Base-by-base conservation (phyloP, 2,888 invertebrate species). In the Himalopsyche anomala region DNA sequence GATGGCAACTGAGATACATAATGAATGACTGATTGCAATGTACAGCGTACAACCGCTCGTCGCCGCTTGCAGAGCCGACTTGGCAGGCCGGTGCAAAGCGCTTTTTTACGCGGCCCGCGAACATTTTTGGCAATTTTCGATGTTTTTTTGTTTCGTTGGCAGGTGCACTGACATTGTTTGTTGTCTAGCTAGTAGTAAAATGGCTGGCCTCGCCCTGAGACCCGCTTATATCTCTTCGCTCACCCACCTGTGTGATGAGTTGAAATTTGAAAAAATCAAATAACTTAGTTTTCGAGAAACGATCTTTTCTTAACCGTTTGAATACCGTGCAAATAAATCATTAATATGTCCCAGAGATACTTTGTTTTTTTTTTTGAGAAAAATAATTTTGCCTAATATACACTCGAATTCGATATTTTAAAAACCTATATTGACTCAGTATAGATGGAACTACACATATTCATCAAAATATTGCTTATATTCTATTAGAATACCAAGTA, bases 81-180 rank as follows among this genome's bases (percentile, higher is more conserved):
- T 62, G 62, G 62, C 62, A 62, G 62, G 62, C 62, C 62, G 62
- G 62, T 62, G 62, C 62, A 62, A 62, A 62, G 62, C 62, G 62
- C 28, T 51, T 62, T 62, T 62, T 62, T 62, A 62, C 62, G 62
- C 62, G 62, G 62, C 28, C 62, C 62, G 62, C 62, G 62, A 62
- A 28, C 62, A 62, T 62, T 62, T 62, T 62, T 62, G 62, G 62
- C 62, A 62, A 62, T 62, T 62, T 62, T 62, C 62, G 19, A 62
- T n/a, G 62, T 62, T 62, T 62, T 62, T 62, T 56, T 56, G 6
- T 11, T 62, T 6, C 62, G 62, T 19, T 62, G 62, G 62, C 62
- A 62, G 62, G 62, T 62, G 62, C 62, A 62, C 62, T 19, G 62
- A 19, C 62, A 62, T 62, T 62, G 62, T 62, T 28, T 28, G 56